Evolutionary conservation across 2,888 invertebrate species (phyloP).

Genomic region (Apamea monoglypha): DNA sequence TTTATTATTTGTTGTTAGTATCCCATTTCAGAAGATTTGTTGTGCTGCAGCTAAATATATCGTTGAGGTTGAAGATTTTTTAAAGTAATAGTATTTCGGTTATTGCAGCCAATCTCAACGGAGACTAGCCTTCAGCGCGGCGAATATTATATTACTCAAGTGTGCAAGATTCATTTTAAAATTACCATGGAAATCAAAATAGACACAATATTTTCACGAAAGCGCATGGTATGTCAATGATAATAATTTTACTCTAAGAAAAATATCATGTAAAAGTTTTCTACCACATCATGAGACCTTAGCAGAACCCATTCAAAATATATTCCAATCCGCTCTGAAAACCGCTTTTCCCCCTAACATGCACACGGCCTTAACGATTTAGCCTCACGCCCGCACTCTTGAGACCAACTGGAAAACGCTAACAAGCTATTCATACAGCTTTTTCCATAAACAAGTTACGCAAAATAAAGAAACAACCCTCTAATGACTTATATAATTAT

Average conservation of each 20-base stretch:
- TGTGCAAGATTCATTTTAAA: not conserved
- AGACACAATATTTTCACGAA: not conserved
- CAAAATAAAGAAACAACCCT: conserved; percentile 77
- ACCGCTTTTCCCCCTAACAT: conserved; percentile 62
- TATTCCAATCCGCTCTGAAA: not conserved
- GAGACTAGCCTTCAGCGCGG: not conserved
- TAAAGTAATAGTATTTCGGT: not conserved
- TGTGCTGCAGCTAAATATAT: not conserved
- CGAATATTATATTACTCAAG: not conserved
- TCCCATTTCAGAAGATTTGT: not conserved
- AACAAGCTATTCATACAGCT: conserved; percentile 86
- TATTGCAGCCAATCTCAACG: not conserved
- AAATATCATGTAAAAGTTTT: not conserved
- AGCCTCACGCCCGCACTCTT: conserved; percentile 77
- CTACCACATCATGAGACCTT: not conserved
- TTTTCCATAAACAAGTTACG: conserved; percentile 82
- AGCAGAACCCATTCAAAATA: not conserved
- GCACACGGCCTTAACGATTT: conserved; percentile 71
- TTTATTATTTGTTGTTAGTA: conserved; percentile 7
- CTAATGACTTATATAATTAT: conserved; percentile 82
- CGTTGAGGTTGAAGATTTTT: not conserved
- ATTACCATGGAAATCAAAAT: too few relatives aligned
- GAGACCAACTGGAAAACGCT: conserved; percentile 83
- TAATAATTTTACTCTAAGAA: not conserved
- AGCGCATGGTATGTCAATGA: too few relatives aligned